Conservation (phyloP, 2,888 invertebrate species). For the Oscheius myriophilus region DNA sequence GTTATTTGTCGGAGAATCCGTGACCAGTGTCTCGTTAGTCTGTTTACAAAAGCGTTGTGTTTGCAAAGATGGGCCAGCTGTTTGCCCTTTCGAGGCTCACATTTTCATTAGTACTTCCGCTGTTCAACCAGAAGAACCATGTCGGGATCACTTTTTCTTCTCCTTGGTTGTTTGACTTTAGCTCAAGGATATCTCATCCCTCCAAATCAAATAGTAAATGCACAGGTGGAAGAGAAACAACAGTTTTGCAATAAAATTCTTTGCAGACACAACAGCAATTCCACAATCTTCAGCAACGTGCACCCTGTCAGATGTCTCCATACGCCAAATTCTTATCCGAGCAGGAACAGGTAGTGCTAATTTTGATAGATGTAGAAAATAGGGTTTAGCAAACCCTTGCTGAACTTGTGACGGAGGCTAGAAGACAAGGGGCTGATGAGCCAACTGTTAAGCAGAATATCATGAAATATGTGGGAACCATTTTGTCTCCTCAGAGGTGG, state of each 20-base stretch:
- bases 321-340: conserved; percentile 35
- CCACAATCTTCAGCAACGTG: background rate
- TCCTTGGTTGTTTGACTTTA: background rate
- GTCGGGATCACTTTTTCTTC: background rate
- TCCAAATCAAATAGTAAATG: too few species aligned
- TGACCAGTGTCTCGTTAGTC: conserved; percentile 25
- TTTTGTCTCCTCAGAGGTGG: conserved; percentile 40
- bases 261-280: conserved; percentile 2
- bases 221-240: too few species aligned
- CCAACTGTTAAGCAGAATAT: conserved; percentile 37
- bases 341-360: conserved; percentile 31
- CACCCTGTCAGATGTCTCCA: conserved; percentile 35
- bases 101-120: conserved; percentile 22
- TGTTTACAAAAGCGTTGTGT: conserved; percentile 27
- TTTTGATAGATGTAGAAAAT: background rate
- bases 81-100: conserved; percentile 17
- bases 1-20: conserved; percentile 9
- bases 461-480: conserved; percentile 36
- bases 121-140: background rate
- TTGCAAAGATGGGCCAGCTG: conserved; percentile 25
- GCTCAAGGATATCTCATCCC: too few species aligned
- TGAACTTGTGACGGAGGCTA: conserved; percentile 46
- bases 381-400: conserved; percentile 40
- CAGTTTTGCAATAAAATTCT: too few species aligned
- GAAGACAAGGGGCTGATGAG: conserved; percentile 41